A percentile compares a stretch with the other conserved stretches of the same genome.
phyloP scores from a whole-genome alignment of 1,140 invertebrate genomes.

The Mamestra configurata region DNA sequence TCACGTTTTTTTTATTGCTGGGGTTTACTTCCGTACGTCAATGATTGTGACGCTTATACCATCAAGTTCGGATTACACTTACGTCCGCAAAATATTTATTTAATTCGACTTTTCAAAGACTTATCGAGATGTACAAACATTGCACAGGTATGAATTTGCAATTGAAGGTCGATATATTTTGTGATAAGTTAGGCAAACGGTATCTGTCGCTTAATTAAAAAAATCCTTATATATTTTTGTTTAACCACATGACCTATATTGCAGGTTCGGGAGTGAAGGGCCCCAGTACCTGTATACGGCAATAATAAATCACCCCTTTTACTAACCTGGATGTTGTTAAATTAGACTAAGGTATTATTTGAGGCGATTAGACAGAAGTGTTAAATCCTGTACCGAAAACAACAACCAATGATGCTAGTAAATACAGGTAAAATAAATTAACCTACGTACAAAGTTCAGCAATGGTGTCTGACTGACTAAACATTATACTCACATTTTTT shows the following conservation, averaged over 20 bases:
- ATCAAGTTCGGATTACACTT: no score
- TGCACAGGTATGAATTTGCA: not conserved
- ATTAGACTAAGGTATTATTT: not conserved
- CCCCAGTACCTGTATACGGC: not conserved
- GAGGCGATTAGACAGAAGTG: not conserved
- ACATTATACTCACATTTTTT: not conserved
- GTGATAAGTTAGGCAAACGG: not conserved
- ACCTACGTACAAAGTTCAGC: not conserved
- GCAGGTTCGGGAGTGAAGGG: not conserved
- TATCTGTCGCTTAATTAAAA: no score
- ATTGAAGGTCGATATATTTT: not conserved
- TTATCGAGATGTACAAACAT: constrained; percentile 31
- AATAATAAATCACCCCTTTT: not conserved
- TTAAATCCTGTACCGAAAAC: not conserved
- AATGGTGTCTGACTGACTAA: not conserved
- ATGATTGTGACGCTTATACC: constrained; percentile 14
- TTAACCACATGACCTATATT: not conserved
- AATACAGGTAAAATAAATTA: not conserved
- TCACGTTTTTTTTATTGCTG: constrained; percentile 1
- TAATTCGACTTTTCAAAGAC: constrained; percentile 7
- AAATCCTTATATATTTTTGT: no score
- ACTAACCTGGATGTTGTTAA: not conserved
- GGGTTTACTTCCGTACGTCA: not conserved
- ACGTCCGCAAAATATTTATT: constrained; percentile 7
- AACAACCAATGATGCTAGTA: not conserved